These are phyloP conservation scores for Pedicia rivosa DNA, from an alignment of 2,888 invertebrate species.

Conservation along the genomic window DNA sequence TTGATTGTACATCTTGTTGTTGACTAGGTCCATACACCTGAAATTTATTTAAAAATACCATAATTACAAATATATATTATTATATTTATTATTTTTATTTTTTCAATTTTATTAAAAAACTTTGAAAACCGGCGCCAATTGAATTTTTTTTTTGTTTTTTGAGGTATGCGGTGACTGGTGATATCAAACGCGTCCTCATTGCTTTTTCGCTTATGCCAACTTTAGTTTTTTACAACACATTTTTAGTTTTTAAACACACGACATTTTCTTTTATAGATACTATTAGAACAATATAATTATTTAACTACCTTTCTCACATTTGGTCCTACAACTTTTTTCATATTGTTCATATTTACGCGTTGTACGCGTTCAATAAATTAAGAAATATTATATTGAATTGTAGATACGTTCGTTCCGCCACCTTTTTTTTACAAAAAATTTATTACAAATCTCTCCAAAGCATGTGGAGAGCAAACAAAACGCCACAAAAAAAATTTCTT, in stretches of 20 bases:
- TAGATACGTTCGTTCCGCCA: slow-evolving; percentile 2
- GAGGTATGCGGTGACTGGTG: too few relatives aligned
- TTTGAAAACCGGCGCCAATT: slow-evolving; percentile 2
- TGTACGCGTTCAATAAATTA: slow-evolving; percentile 6
- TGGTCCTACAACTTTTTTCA: slow-evolving; percentile 13
- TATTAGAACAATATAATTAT: slow-evolving; percentile 2
- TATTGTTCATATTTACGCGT: slow-evolving; percentile 7
- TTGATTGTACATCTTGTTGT: slow-evolving; percentile 20
- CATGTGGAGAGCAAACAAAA: too few relatives aligned
- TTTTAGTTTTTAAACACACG: too few relatives aligned
- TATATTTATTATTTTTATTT: too few relatives aligned
- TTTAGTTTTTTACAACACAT: background rate
- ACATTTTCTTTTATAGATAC: slow-evolving; percentile 7
- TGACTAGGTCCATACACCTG: slow-evolving; percentile 12
- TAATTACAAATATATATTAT: too few relatives aligned
- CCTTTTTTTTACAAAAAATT: too few relatives aligned
- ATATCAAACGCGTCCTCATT: slow-evolving; percentile 9
- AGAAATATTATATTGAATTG: slow-evolving; percentile 1
- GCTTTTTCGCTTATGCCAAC: background rate
- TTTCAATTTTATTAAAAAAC: background rate
- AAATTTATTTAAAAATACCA: slow-evolving; percentile 7
- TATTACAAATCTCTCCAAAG: too few relatives aligned
- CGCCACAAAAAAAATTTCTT: too few relatives aligned
- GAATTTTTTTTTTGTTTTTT: background rate
- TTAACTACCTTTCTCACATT: slow-evolving; percentile 13